phyloP scores from a whole-genome alignment of 2,888 invertebrate genomes.

The Seira musarum region DNA sequence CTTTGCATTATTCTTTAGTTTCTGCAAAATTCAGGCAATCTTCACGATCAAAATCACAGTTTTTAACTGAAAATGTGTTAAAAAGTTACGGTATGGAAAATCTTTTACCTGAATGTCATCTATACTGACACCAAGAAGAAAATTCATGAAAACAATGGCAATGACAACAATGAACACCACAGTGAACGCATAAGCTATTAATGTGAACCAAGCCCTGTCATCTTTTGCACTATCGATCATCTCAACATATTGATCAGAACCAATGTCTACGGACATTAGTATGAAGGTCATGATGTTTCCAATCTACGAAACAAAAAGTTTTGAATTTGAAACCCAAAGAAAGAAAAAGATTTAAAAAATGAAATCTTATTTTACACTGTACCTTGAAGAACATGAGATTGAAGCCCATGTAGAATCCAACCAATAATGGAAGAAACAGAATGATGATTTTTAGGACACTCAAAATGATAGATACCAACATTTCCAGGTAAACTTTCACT shows the following conservation, averaged over 20 bases:
- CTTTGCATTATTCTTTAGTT: no score
- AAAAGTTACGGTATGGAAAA: not conserved
- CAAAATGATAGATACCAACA: constrained; percentile 56
- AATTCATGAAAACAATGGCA: constrained; percentile 62
- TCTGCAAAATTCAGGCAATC: no score
- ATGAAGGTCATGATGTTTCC: constrained; percentile 52
- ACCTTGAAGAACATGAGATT: constrained; percentile 54
- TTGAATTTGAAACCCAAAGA: not conserved
- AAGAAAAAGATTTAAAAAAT: not conserved
- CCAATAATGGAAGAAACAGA: constrained; percentile 53
- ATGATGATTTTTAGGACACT: constrained; percentile 58
- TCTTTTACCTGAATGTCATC: constrained; percentile 58
- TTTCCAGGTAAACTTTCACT: constrained; percentile 58
- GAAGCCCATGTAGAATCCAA: constrained; percentile 64
- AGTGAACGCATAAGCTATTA: constrained; percentile 42
- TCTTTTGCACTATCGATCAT: constrained; percentile 44
- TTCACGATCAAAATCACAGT: no score
- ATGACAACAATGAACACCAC: constrained; percentile 53
- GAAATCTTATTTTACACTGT: not conserved
- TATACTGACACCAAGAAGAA: constrained; percentile 54
- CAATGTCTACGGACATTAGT: constrained; percentile 55
- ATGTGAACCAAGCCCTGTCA: constrained; percentile 27
- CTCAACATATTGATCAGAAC: constrained; percentile 46
- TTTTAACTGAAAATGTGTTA: no score
- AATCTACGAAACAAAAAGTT: constrained; percentile 30